A percentile compares a stretch with the other conserved stretches of the same genome.
These are phyloP conservation scores for Baronia brevicornis DNA, from an alignment of 2,888 invertebrate species.

Conservation along the genomic window DNA sequence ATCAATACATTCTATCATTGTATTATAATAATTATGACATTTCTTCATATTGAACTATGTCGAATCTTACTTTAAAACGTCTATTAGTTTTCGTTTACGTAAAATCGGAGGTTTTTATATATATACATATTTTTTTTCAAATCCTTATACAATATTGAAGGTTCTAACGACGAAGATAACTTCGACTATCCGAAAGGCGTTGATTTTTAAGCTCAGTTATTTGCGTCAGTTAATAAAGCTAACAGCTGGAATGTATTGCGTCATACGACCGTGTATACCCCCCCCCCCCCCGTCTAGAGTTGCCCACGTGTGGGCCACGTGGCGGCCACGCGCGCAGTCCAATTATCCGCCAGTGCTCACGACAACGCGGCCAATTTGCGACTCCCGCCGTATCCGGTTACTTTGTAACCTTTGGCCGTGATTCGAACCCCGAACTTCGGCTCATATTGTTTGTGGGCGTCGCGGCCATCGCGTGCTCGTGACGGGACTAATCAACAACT, in stretches of 20 bases:
- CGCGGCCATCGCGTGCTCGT: slow-evolving; percentile 6
- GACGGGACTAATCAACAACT: slow-evolving; percentile 12
- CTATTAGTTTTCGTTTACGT: too few relatives aligned
- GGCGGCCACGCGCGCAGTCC: slow-evolving; percentile 20
- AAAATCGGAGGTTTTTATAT: too few relatives aligned
- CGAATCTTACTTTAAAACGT: too few relatives aligned
- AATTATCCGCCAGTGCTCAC: slow-evolving; percentile 18
- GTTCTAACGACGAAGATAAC: too few relatives aligned
- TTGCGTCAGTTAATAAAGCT: too few relatives aligned
- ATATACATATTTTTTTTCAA: too few relatives aligned
- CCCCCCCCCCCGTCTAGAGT: slow-evolving; percentile 15
- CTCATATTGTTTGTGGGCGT: slow-evolving; percentile 14
- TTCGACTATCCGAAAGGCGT: too few relatives aligned
- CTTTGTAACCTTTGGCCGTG: slow-evolving; percentile 20
- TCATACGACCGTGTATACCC: not conserved
- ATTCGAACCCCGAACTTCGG: slow-evolving; percentile 7
- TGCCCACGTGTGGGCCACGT: slow-evolving; percentile 27
- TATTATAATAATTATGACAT: too few relatives aligned
- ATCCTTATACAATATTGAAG: too few relatives aligned
- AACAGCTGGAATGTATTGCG: not conserved
- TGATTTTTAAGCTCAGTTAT: too few relatives aligned
- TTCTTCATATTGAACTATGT: too few relatives aligned
- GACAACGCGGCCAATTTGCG: slow-evolving; percentile 16
- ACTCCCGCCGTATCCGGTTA: slow-evolving; percentile 24
- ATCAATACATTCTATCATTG: too few relatives aligned